Evolutionary conservation across 1,140 invertebrate species (phyloP).

Genomic region (Zaprionus davidi): DNA sequence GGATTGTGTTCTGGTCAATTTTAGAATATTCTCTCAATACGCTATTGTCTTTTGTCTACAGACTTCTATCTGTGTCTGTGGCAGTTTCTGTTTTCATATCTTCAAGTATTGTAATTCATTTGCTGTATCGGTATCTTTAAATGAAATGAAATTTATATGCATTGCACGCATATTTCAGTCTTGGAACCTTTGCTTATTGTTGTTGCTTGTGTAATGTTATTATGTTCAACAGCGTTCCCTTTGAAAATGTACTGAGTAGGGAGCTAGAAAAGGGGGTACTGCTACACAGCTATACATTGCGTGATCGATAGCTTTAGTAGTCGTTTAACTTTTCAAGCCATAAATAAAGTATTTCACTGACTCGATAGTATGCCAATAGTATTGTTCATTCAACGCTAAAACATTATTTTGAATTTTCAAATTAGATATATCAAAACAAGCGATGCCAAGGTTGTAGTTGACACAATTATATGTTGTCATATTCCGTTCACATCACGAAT

Average conservation of each 20-base stretch:
- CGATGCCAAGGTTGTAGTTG: too few relatives aligned
- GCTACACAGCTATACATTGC: too few relatives aligned
- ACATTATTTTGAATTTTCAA: too few relatives aligned
- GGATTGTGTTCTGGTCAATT: slow-evolving; percentile 23
- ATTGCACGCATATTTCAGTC: slow-evolving; percentile 17
- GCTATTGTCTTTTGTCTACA: slow-evolving; percentile 6
- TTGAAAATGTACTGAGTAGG: too few relatives aligned
- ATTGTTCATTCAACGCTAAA: too few relatives aligned
- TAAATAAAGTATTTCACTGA: too few relatives aligned
- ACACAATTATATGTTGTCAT: too few relatives aligned
- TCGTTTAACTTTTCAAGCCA: too few relatives aligned
- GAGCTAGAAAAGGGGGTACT: neutral
- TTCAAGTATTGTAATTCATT: neutral
- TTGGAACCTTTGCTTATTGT: neutral
- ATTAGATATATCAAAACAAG: too few relatives aligned
- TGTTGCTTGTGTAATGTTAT: neutral
- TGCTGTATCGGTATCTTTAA: slow-evolving; percentile 5
- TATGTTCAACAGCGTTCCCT: neutral
- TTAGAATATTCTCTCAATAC: slow-evolving; percentile 23
- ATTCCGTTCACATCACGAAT: too few relatives aligned
- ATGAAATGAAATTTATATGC: slow-evolving; percentile 42
- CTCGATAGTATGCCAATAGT: too few relatives aligned
- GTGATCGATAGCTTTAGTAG: too few relatives aligned
- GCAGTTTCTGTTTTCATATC: slow-evolving; percentile 1
- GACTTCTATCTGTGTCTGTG: slow-evolving; percentile 19